Conservation (phyloP, 2,888 invertebrate genomes). For the Scelioninae gen. 2 region DNA sequence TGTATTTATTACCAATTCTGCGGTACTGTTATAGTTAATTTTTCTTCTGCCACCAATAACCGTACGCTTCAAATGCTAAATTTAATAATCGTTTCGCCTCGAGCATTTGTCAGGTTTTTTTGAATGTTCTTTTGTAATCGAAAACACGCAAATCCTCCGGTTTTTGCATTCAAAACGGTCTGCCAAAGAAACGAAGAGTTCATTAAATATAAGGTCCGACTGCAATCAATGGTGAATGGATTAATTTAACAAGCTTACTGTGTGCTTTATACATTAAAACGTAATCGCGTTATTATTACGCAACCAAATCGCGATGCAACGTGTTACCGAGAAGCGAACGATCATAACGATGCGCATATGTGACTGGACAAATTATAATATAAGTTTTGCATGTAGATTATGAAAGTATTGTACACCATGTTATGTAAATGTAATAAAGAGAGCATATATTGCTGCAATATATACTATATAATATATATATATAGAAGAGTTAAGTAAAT, state of each 20-base stretch:
- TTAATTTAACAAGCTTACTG: slow-evolving; percentile 24
- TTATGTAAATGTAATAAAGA: slow-evolving; percentile 59
- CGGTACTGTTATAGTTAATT: neutral
- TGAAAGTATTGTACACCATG: slow-evolving; percentile 50
- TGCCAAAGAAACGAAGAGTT: slow-evolving; percentile 6
- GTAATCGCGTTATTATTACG: slow-evolving; percentile 1
- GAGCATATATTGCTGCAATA: too few species aligned
- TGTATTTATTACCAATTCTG: neutral
- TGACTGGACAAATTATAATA: slow-evolving; percentile 20
- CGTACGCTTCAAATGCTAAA: neutral
- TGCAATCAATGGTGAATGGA: slow-evolving; percentile 31
- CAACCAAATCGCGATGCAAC: slow-evolving; percentile 2
- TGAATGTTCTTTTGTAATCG: neutral
- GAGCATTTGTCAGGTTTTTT: slow-evolving; percentile 4
- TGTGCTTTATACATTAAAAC: slow-evolving; percentile 27
- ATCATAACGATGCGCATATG: slow-evolving; percentile 38
- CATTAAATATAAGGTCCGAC: slow-evolving; percentile 23
- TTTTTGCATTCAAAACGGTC: slow-evolving; percentile 8
- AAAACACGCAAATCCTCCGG: neutral
- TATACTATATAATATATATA: slow-evolving; percentile 25
- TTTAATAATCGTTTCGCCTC: neutral
- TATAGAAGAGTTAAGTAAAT: slow-evolving; percentile 48
- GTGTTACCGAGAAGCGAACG: slow-evolving; percentile 21
- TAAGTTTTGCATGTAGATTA: slow-evolving; percentile 43
- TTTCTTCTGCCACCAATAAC: neutral